phyloP scores from a whole-genome alignment of 2,888 invertebrate genomes.

The Dryococelus australis region DNA sequence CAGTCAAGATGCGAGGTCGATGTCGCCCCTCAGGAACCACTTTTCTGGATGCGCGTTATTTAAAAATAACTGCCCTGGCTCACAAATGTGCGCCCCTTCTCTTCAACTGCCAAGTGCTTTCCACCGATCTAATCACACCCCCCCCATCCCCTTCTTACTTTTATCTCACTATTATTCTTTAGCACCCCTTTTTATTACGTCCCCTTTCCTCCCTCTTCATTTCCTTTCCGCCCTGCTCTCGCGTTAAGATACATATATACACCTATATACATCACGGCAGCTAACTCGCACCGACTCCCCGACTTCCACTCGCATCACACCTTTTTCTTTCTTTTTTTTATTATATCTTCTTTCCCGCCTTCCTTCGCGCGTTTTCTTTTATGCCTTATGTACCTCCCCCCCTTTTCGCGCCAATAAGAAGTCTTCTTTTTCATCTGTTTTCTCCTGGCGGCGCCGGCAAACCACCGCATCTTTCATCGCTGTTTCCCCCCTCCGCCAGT shows the following conservation, averaged over 20 bases:
- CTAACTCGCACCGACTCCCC: constrained; percentile 27
- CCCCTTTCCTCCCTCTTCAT: constrained; percentile 17
- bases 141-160: constrained; percentile 19
- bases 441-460: constrained; percentile 11
- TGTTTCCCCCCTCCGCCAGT: constrained; percentile 32
- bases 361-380: constrained; percentile 16
- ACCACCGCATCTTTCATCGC: constrained; percentile 40
- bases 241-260: background rate
- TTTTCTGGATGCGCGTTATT: background rate
- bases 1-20: background rate
- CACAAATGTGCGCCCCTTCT: background rate
- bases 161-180: constrained; percentile 29
- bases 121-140: constrained; percentile 26
- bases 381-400: background rate
- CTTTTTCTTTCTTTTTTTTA: constrained; percentile 22
- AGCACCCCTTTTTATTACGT: constrained; percentile 28
- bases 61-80: background rate
- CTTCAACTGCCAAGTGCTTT: constrained; percentile 8
- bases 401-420: constrained; percentile 22
- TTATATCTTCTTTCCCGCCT: constrained; percentile 21
- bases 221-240: background rate
- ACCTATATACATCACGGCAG: constrained; percentile 24
- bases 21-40: background rate
- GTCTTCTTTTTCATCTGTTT: constrained; percentile 25
- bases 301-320: constrained; percentile 25